These are phyloP conservation scores for Lysandra bellargus DNA, from an alignment of 2,888 invertebrate species.

Conservation along the genomic window DNA sequence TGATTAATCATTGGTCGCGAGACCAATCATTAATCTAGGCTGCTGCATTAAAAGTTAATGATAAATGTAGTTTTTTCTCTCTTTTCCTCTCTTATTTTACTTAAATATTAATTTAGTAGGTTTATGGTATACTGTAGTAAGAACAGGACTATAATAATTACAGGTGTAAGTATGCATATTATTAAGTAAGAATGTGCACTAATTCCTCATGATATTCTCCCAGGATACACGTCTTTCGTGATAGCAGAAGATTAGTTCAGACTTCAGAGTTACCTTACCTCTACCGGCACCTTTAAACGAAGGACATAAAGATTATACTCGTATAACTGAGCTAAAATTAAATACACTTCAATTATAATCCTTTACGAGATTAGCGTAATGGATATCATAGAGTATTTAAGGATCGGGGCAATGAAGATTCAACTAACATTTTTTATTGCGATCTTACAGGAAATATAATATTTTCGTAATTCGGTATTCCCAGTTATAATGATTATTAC, in stretches of 20 bases:
- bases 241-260: neutral
- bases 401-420: neutral
- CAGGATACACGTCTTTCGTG: neutral
- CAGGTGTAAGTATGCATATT: too few relatives aligned
- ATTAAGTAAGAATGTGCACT: too few relatives aligned
- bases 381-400: neutral
- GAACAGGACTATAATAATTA: too few relatives aligned
- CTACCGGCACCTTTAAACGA: neutral
- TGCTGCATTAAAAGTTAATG: too few relatives aligned
- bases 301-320: neutral
- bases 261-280: neutral
- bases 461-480: neutral
- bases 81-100: too few relatives aligned
- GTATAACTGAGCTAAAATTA: neutral
- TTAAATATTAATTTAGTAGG: too few relatives aligned
- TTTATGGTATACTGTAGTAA: too few relatives aligned
- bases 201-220: neutral
- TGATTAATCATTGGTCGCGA: too few relatives aligned
- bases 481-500: too few relatives aligned
- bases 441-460: neutral
- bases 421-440: neutral
- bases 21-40: too few relatives aligned
- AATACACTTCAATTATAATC: neutral
- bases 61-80: too few relatives aligned
- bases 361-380: neutral